Conservation (phyloP, 2,113 vertebrate genomes). For the Trematomus loennbergii region DNA sequence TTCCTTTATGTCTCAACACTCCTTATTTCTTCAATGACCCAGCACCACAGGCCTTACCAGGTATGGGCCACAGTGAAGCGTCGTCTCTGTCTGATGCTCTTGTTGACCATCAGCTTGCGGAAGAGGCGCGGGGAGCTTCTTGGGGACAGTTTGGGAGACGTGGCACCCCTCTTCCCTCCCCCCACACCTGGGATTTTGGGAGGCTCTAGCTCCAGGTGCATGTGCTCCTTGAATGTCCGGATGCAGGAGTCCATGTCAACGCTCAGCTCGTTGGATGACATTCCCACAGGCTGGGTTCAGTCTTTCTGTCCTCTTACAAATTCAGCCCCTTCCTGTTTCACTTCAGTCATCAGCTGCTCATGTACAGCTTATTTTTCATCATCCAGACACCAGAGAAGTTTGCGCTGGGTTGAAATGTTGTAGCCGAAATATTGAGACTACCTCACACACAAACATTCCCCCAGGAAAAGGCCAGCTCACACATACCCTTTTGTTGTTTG, state of each 20-base stretch:
- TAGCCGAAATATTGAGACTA: conserved; percentile 3
- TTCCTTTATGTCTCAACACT: neutral
- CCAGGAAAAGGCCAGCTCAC: conserved; percentile 36
- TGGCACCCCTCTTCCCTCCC: conserved; percentile 88
- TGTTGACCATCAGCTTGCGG: conserved; percentile 98
- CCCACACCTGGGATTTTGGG: conserved; percentile 88
- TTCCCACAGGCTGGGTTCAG: conserved; percentile 63
- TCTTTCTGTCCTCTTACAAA: conserved; percentile 26
- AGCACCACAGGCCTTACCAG: conserved; percentile 87
- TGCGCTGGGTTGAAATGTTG: conserved; percentile 21
- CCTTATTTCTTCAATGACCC: neutral
- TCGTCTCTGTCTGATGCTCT: conserved; percentile 96
- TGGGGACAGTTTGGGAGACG: conserved; percentile 97
- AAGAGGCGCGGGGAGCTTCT: conserved; percentile 96
- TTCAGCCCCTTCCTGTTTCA: conserved; percentile 21
- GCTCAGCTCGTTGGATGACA: conserved; percentile 91
- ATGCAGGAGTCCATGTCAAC: conserved; percentile 93
- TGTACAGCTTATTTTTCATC: conserved; percentile 23
- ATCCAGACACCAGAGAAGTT: conserved; percentile 35
- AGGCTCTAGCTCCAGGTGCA: conserved; percentile 97
- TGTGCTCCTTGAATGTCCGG: conserved; percentile 97
- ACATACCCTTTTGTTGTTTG: conserved; percentile 54
- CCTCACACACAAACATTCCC: conserved; percentile 32
- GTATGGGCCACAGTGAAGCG: conserved; percentile 98
- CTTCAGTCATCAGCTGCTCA: conserved; percentile 44